Evolutionary conservation across 2,888 invertebrate species (phyloP), one percentile per base, ranked within the genome.

Genomic region (Xestoiulus laeticollis): DNA sequence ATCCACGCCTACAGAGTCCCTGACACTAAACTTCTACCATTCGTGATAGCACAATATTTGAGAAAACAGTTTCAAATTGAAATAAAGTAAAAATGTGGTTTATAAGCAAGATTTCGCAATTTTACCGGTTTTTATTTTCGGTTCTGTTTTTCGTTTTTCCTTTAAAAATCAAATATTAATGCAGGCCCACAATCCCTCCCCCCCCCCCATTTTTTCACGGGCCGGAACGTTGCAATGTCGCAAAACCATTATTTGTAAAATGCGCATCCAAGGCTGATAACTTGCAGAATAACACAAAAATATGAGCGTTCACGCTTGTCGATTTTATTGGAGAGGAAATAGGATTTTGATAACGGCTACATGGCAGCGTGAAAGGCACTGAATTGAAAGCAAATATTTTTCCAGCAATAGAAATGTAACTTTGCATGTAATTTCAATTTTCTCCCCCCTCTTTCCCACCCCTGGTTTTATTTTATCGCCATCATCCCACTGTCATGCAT

Each of bases 251-350:
- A 59, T 59, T 59, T 59, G 59, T 59, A 59, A 59, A 59, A 59
- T 59, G 59, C n/a, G n/a, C 59, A 59, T 59, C n/a, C n/a, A 19
- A n/a, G 59, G n/a, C 59, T 59, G 59, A 59, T 59, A 59, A 59
- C 59, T 59, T n/a, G 5, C n/a, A n/a, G 59, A 59, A 83, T 38
- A 83, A 38, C 83, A 30, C 38, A 38, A 83, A 83, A 33, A 82
- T 83, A 83, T 83, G 83, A 83, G 38, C 83, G 83, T 83, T 83
- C 83, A 83, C 83, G 83, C 32, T 83, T 30, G 83, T 83, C 83
- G 83, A 83, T 38, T 83, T 83, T 83, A 83, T 83, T 83, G 83
- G 83, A 83, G 32, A 83, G 83, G 83, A 83, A 83, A 83, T 83
- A 83, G 38, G 83, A 83, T 83, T 83, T 83, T 83, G 83, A 83